A percentile compares a stretch with the other conserved stretches of the same genome.
Evolutionary conservation across 2,888 invertebrate genomes (phyloP).

Genomic region (Cephus spinipes): DNA sequence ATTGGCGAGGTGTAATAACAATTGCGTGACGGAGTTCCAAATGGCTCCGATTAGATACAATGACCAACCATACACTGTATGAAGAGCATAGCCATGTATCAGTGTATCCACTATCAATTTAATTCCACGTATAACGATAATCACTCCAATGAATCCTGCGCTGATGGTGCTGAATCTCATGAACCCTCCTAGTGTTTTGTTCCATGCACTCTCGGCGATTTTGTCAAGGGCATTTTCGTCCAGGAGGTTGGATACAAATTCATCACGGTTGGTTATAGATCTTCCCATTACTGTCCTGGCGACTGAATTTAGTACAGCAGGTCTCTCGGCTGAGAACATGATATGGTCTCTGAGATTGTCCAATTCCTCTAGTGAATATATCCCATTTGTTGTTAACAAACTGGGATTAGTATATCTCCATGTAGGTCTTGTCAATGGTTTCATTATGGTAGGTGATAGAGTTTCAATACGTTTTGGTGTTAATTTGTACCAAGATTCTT

Average conservation of each 20-base stretch:
- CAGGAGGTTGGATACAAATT: too few species aligned
- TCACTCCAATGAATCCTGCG: neutral
- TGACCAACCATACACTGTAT: too few species aligned
- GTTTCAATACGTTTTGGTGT: constrained; percentile 7
- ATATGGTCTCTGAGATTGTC: constrained; percentile 14
- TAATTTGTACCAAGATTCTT: constrained; percentile 30
- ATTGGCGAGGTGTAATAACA: too few species aligned
- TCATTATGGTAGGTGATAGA: constrained; percentile 9
- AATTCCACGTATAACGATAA: neutral
- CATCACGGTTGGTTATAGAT: neutral
- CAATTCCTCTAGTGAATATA: too few species aligned
- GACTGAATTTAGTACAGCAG: neutral
- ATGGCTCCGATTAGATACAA: too few species aligned
- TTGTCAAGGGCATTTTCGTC: neutral
- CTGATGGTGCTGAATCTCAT: neutral
- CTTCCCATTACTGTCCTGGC: neutral
- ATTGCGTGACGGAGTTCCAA: too few species aligned
- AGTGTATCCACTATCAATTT: neutral
- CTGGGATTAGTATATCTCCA: constrained; percentile 20
- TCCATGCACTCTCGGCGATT: neutral
- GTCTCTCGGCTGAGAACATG: neutral
- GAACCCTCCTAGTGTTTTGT: neutral
- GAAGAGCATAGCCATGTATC: too few species aligned
- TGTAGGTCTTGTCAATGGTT: constrained; percentile 19
- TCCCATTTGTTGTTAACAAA: constrained; percentile 15